phyloP scores from a whole-genome alignment of 2,888 invertebrate species.

The Pristionchus japonicus region DNA sequence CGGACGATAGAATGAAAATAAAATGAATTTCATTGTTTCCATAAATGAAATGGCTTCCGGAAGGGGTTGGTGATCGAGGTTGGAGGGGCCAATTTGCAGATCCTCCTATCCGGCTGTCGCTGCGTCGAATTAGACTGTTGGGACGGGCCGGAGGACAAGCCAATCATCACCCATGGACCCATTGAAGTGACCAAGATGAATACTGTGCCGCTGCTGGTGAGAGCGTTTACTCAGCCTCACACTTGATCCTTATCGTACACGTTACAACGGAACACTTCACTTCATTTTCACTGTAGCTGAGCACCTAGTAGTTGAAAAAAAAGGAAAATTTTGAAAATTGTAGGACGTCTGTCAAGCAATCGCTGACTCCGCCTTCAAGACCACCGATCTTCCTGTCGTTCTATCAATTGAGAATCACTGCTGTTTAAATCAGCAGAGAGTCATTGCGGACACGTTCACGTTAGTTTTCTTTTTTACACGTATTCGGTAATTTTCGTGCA shows the following conservation, averaged over 20 bases:
- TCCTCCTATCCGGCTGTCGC: constrained; percentile 93
- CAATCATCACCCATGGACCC: constrained; percentile 97
- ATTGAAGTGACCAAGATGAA: constrained; percentile 52
- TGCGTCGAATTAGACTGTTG: constrained; percentile 98
- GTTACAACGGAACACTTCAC: no score
- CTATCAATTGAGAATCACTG: constrained; percentile 99
- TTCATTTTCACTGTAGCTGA: no score
- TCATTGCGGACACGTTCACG: constrained; percentile 15
- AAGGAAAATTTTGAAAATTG: constrained; percentile 50
- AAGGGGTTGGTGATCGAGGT: no score
- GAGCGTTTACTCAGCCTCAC: no score
- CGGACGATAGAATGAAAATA: no score
- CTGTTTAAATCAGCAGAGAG: constrained; percentile 76
- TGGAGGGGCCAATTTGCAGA: constrained; percentile 75
- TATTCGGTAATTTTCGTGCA: no score
- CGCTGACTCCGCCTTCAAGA: constrained; percentile 96
- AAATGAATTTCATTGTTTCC: no score
- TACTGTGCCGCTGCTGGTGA: constrained; percentile 25
- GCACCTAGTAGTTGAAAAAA: neutral
- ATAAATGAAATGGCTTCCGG: no score
- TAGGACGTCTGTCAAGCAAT: constrained; percentile 94
- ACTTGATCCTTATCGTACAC: neutral
- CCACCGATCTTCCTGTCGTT: constrained; percentile 95
- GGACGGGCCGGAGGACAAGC: constrained; percentile 93
- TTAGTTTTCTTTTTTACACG: neutral